These are phyloP conservation scores for Myopa testacea DNA, from an alignment of 2,888 invertebrate species.

Conservation along the genomic window DNA sequence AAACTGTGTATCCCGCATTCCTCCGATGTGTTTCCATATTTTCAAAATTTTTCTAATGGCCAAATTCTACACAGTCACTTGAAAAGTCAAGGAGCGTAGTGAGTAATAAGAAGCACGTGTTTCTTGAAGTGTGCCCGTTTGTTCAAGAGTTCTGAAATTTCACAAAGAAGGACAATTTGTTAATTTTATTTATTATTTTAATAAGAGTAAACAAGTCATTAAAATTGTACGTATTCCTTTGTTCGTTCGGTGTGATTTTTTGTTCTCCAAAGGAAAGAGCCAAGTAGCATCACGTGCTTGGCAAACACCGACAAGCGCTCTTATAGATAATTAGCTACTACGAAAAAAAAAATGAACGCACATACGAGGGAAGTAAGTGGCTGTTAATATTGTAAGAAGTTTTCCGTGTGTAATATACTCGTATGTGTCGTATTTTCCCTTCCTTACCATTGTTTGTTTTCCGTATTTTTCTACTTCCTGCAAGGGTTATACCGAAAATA, in stretches of 20 bases:
- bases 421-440: neutral
- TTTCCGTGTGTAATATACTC: neutral
- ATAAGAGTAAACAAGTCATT: conserved; percentile 30
- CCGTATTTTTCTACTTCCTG: conserved; percentile 33
- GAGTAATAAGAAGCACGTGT: conserved; percentile 53
- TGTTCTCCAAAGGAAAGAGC: neutral
- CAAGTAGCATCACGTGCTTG: conserved; percentile 9
- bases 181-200: conserved; percentile 60
- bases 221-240: conserved; percentile 14
- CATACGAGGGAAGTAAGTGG: conserved; percentile 49
- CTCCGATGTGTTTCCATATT: neutral
- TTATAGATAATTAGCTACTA: conserved; percentile 66
- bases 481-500: conserved; percentile 49
- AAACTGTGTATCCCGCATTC: neutral
- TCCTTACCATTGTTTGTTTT: too few relatives aligned
- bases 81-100: conserved; percentile 64
- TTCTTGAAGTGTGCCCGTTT: conserved; percentile 38
- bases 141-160: conserved; percentile 46
- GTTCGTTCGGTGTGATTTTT: conserved; percentile 19
- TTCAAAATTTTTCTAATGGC: neutral
- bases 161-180: conserved; percentile 42
- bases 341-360: conserved; percentile 65
- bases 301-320: conserved; percentile 49
- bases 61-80: neutral
- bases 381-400: neutral